These are phyloP conservation scores for Thalassoma bifasciatum DNA, from an alignment of 2,113 vertebrate genomes.

Conservation along the genomic window DNA sequence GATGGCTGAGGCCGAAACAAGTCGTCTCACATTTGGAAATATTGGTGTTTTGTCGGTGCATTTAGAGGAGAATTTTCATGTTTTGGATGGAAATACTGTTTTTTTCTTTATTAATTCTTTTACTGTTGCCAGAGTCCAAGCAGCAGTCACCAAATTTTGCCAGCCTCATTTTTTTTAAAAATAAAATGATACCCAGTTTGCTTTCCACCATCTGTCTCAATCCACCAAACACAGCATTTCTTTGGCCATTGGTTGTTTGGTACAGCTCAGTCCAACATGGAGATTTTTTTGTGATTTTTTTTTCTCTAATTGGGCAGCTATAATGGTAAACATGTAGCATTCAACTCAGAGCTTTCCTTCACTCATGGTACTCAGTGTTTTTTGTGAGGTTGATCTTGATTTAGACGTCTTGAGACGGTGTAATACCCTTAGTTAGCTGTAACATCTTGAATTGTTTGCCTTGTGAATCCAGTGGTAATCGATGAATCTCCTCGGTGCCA, in stretches of 20 bases:
- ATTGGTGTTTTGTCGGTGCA: no score
- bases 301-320: not conserved
- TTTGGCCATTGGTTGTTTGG: not conserved
- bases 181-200: not conserved
- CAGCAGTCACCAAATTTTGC: no score
- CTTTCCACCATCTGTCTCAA: no score
- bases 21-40: no score
- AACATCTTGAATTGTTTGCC: constrained; percentile 17
- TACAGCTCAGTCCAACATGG: not conserved
- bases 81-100: no score
- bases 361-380: not conserved
- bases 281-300: not conserved
- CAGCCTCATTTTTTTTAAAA: no score
- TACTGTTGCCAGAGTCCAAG: no score
- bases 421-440: not conserved
- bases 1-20: no score
- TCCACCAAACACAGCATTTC: not conserved
- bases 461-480: constrained; percentile 24
- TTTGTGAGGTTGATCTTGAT: not conserved
- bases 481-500: not conserved
- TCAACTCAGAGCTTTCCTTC: no score
- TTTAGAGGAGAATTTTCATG: no score
- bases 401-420: no score
- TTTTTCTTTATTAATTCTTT: no score
- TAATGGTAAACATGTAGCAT: not conserved